Evolutionary conservation across 1,140 invertebrate genomes (phyloP), one percentile per base, ranked within the genome.

Genomic region (Neocloeon triangulifer): DNA sequence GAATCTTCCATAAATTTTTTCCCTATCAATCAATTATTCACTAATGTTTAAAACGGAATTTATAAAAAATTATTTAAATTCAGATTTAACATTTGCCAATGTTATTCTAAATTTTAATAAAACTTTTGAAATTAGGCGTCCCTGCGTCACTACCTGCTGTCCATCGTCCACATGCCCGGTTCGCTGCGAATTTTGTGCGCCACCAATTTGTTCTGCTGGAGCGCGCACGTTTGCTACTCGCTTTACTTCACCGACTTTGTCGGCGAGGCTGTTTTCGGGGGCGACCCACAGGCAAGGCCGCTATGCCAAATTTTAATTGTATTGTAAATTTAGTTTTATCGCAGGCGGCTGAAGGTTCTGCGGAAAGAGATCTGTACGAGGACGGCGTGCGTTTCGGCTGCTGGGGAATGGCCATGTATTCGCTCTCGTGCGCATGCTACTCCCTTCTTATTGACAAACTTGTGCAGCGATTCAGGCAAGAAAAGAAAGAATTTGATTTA

Each of bases 171-270:
- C 33, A 91, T 95, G 81, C 88, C 89, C 0, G 55, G 59, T 35
- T 88, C 80, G 2, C 55, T 96, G 34, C 62, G 73, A 21, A 69
- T 86, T 41, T 63, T 96, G 1, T 95, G 89, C 45, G 38, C 92
- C 3, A 94, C 88, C 1, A 95, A 95, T 58, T 59, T 94, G 1
- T 94, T 94, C 51, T 92, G 84, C 46, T 95, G 89, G 91, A 94
- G 91, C 84, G 82, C 86, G 0, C 77, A 95, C 34, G 84, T 95
- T 2, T 92, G 85, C 50, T 96, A 95, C 47, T 94, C 88, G 0
- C 56, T 96, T 0, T 95, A 94, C 51, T 95, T 95, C 49, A 95
- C 91, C 0, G 88, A 95, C 53, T 96, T 92, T 49, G 88, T 95
- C 5, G 91, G 86, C 0, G 85, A 95, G 55, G 73, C 81, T 18